A percentile compares a stretch with the other conserved stretches of the same genome.
These are phyloP conservation scores for Antechinus flavipes DNA, from an alignment of 2,113 vertebrate species.

Conservation along the genomic window DNA sequence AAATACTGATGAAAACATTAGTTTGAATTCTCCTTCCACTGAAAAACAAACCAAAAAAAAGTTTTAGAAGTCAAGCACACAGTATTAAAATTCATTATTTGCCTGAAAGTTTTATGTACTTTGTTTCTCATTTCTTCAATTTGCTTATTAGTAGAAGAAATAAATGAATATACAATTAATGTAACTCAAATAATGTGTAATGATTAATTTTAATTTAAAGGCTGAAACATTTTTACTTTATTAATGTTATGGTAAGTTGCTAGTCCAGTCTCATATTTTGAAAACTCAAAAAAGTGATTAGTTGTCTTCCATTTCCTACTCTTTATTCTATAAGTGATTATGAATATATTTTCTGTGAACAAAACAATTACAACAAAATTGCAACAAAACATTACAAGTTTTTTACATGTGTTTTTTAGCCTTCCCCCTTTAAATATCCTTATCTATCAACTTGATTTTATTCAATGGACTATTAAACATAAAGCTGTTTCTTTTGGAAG, in stretches of 20 bases:
- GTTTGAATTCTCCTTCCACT: neutral
- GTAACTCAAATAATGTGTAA: neutral
- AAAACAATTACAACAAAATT: neutral
- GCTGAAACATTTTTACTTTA: neutral
- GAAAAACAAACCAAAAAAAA: neutral
- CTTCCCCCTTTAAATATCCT: conserved; percentile 67
- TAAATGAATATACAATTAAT: neutral
- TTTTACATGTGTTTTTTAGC: conserved; percentile 76
- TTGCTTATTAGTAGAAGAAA: neutral
- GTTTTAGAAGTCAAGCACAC: neutral
- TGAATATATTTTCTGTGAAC: conserved; percentile 64
- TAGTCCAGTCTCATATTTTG: neutral
- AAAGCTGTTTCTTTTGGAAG: conserved; percentile 75
- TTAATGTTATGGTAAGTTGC: neutral
- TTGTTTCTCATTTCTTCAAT: neutral
- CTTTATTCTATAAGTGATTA: conserved; percentile 66
- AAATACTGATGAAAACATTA: neutral
- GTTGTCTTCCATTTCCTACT: conserved; percentile 1
- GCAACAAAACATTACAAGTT: conserved; percentile 36
- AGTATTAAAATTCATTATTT: conserved; percentile 10
- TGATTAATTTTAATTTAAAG: conserved; percentile 26
- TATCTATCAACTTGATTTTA: conserved; percentile 75
- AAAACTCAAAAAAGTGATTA: conserved; percentile 54
- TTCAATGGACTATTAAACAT: conserved; percentile 75
- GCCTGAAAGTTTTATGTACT: neutral